phyloP scores from a whole-genome alignment of 2,888 invertebrate species.

The Caenorhabditis angaria region DNA sequence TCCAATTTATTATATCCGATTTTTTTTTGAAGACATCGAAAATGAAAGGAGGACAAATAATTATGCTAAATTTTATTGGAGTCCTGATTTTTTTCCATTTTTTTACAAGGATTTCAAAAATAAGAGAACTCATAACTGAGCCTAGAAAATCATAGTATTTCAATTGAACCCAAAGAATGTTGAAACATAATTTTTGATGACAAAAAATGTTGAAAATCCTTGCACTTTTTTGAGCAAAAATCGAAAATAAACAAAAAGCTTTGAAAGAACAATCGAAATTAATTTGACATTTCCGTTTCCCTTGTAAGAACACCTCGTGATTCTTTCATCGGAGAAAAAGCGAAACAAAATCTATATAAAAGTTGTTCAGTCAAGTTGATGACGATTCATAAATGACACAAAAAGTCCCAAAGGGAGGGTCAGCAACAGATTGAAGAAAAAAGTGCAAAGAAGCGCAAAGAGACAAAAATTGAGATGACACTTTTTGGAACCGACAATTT shows the following conservation, averaged over 20 bases:
- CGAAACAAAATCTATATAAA: background rate
- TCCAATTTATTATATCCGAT: slow-evolving; percentile 5
- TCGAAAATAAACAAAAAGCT: no score
- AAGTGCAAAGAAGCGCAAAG: slow-evolving; percentile 2
- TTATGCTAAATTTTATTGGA: no score
- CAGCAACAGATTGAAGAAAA: background rate
- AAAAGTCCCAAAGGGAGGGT: slow-evolving; percentile 5
- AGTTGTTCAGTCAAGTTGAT: background rate
- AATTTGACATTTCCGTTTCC: background rate
- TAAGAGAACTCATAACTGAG: no score
- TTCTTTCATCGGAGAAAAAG: background rate
- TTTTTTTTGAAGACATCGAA: background rate
- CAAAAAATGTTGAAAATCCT: no score
- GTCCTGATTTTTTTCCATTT: no score
- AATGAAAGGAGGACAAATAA: background rate
- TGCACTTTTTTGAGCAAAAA: no score
- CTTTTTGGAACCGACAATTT: no score
- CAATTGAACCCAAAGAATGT: no score
- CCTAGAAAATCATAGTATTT: no score
- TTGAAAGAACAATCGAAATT: no score
- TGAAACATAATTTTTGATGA: no score
- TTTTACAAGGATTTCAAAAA: no score
- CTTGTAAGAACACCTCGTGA: background rate
- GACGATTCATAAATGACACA: slow-evolving; percentile 6
- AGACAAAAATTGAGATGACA: background rate